Evolutionary conservation across 2,113 vertebrate genomes (phyloP).

Genomic region (Halcyon senegalensis): DNA sequence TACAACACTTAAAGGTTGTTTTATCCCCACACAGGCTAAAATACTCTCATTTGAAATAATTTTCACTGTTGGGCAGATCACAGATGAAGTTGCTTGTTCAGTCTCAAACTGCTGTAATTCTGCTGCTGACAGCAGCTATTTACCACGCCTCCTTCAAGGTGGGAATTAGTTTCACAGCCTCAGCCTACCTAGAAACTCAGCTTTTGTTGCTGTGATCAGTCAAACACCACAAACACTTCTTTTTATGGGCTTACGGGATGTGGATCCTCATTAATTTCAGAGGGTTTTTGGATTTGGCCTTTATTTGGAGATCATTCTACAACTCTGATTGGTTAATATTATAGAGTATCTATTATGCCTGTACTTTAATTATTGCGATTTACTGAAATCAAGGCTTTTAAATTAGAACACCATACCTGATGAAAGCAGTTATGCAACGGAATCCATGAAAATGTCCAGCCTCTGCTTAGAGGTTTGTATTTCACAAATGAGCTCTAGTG

Average conservation of each 20-base stretch:
- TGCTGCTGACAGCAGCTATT: not conserved
- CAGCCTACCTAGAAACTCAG: not conserved
- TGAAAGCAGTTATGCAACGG: not conserved
- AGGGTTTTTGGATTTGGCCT: not conserved
- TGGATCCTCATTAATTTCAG: not conserved
- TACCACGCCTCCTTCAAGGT: not conserved
- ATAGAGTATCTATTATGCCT: not conserved
- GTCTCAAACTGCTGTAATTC: not conserved
- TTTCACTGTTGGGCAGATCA: not conserved
- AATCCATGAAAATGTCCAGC: not conserved
- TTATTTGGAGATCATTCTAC: not conserved
- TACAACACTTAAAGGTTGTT: not conserved
- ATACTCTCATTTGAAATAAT: not conserved
- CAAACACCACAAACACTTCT: rapidly evolving
- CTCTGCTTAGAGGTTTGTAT: not conserved
- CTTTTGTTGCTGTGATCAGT: not conserved
- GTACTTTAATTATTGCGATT: not conserved
- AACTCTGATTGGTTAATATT: not conserved
- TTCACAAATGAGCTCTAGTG: not conserved
- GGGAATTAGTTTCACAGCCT: not conserved
- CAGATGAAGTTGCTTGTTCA: not conserved
- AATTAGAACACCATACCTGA: not conserved
- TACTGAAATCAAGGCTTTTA: not conserved
- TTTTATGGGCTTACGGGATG: not conserved
- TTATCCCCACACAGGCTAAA: not conserved